phyloP scores from a whole-genome alignment of 64 coral and sea anemone genomes.

The Montipora sp. region DNA sequence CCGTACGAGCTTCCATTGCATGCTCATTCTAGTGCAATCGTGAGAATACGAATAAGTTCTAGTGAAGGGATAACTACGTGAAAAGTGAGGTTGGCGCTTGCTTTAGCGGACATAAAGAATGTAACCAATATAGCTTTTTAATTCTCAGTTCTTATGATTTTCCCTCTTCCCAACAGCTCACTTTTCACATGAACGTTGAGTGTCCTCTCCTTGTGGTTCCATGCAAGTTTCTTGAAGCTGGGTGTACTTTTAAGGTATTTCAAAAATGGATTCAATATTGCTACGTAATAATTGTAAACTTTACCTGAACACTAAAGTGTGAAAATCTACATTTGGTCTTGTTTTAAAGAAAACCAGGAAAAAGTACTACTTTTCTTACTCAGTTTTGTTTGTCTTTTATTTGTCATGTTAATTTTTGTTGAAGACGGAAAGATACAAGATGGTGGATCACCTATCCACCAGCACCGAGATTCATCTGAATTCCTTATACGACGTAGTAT shows the following conservation, averaged over 20 bases:
- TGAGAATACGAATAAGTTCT: no score
- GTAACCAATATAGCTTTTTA: not conserved
- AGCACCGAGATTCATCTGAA: slow-evolving; percentile 70
- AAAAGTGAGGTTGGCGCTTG: no score
- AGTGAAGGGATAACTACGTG: no score
- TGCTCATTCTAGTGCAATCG: no score
- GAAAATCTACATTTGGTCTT: no score
- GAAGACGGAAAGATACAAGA: slow-evolving; percentile 81
- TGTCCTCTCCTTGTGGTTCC: slow-evolving; percentile 85
- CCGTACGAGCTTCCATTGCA: no score
- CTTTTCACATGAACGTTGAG: slow-evolving; percentile 76
- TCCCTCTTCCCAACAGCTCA: slow-evolving; percentile 48
- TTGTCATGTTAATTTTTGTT: slow-evolving; percentile 7
- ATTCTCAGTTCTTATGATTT: not conserved
- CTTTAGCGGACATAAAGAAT: not conserved
- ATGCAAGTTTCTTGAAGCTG: slow-evolving; percentile 88
- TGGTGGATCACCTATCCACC: slow-evolving; percentile 73
- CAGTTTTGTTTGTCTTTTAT: not conserved
- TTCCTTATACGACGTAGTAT: slow-evolving; percentile 71
- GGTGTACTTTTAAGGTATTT: slow-evolving; percentile 89
- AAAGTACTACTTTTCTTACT: not conserved
- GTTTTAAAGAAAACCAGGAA: no score
- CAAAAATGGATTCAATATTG: not conserved
- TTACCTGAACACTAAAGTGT: not conserved
- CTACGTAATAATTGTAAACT: not conserved